Evolutionary conservation across 2,797 vertebrate species (phyloP).

Genomic region (Pangasius larnaudii): DNA sequence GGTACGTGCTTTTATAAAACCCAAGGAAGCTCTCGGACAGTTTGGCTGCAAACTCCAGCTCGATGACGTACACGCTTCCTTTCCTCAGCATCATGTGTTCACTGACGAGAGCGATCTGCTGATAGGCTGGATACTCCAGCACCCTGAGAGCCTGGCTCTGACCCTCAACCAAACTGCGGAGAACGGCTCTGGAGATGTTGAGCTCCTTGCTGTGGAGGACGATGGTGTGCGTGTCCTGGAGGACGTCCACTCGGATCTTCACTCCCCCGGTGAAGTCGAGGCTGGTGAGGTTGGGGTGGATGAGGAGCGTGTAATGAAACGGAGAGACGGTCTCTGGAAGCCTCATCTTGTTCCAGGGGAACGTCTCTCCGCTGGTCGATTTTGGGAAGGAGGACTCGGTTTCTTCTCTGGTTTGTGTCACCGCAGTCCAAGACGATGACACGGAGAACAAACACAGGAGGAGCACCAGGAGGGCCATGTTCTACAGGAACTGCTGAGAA

Average conservation of each 20-base stretch:
- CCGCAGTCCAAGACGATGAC: slow-evolving; percentile 55
- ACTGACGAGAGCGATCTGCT: slow-evolving; percentile 83
- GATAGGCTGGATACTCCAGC: slow-evolving; percentile 75
- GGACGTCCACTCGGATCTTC: slow-evolving; percentile 77
- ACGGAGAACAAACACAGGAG: slow-evolving; percentile 57
- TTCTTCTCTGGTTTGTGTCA: slow-evolving; percentile 58
- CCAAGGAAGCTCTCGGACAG: slow-evolving; percentile 86
- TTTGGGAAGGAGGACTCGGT: slow-evolving; percentile 50
- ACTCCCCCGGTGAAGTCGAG: slow-evolving; percentile 78
- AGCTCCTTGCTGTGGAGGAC: slow-evolving; percentile 84
- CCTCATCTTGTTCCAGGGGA: slow-evolving; percentile 85
- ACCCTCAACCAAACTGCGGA: slow-evolving; percentile 63
- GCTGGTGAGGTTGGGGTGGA: slow-evolving; percentile 89
- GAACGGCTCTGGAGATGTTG: slow-evolving; percentile 67
- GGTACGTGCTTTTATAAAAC: slow-evolving; percentile 91
- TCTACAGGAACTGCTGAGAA: slow-evolving; percentile 6
- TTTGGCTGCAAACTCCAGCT: slow-evolving; percentile 79
- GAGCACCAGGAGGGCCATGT: slow-evolving; percentile 62
- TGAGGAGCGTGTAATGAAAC: slow-evolving; percentile 81
- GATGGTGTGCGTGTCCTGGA: slow-evolving; percentile 71
- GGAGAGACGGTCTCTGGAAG: slow-evolving; percentile 80
- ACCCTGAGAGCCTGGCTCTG: slow-evolving; percentile 62
- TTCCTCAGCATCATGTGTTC: slow-evolving; percentile 67
- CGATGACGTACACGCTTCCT: slow-evolving; percentile 75
- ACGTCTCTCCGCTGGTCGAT: slow-evolving; percentile 70